Percentiles rank a stretch among this genome's conserved stretches.
These are phyloP conservation scores for Syngnathus scovelli DNA, from an alignment of 2,113 vertebrate genomes.

Conservation along the genomic window DNA sequence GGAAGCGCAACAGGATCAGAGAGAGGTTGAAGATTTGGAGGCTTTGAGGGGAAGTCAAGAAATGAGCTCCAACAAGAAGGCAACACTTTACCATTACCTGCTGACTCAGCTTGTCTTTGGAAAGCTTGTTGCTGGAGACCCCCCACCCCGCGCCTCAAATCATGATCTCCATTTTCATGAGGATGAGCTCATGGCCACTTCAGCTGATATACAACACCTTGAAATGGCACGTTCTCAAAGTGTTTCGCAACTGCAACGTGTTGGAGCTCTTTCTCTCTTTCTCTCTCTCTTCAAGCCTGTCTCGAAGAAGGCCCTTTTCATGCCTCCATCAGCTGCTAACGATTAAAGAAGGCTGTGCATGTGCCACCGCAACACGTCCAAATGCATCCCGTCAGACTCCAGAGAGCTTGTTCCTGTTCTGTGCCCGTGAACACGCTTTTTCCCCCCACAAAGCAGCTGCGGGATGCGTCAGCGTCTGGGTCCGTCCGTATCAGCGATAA, in stretches of 20 bases:
- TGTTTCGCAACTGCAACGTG: background rate
- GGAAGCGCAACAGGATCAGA: no score
- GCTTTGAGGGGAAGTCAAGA: no score
- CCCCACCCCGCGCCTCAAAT: no score
- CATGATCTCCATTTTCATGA: no score
- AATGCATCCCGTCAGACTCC: constrained; percentile 34
- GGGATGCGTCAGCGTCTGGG: constrained; percentile 57
- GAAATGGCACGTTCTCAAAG: background rate
- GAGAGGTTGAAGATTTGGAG: no score
- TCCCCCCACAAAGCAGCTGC: constrained; percentile 37
- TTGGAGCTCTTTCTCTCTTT: background rate
- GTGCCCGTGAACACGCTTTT: constrained; percentile 13
- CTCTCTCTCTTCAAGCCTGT: no score
- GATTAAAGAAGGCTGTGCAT: background rate
- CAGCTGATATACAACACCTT: no score
- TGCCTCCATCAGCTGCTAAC: background rate
- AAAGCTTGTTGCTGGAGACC: no score
- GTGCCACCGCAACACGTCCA: constrained; percentile 32
- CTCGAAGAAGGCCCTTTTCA: background rate
- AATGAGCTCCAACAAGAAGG: no score
- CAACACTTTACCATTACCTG: no score
- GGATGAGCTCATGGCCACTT: no score
- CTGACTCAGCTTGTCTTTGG: no score
- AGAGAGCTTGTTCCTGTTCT: background rate
- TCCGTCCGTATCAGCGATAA: constrained; percentile 35